phyloP scores from a whole-genome alignment of 2,797 vertebrate species.

The Pampus argenteus region DNA sequence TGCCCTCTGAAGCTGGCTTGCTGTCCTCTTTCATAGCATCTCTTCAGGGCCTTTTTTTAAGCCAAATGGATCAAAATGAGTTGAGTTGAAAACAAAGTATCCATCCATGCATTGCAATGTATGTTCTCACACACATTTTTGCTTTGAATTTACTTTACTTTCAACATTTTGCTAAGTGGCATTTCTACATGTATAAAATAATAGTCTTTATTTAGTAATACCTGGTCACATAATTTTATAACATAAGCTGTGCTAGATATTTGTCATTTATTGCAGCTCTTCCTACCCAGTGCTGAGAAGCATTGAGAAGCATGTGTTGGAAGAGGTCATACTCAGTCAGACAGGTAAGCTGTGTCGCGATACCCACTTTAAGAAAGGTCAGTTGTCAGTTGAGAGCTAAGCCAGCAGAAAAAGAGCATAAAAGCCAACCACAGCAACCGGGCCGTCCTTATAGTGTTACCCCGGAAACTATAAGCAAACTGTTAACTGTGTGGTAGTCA shows the following conservation, averaged over 20 bases:
- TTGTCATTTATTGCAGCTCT: neutral
- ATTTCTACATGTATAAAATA: neutral
- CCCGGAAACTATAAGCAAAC: no score
- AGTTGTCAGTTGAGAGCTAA: slow-evolving; percentile 24
- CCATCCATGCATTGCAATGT: neutral
- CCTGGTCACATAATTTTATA: slow-evolving; percentile 13
- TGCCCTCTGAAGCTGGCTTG: slow-evolving; percentile 47
- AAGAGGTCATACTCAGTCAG: slow-evolving; percentile 11
- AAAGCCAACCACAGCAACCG: slow-evolving; percentile 1
- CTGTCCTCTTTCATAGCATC: slow-evolving; percentile 28
- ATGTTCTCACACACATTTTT: neutral
- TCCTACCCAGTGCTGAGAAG: neutral
- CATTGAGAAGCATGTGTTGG: neutral
- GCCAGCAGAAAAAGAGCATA: neutral
- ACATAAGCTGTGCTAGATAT: neutral
- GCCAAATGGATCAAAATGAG: slow-evolving; percentile 49
- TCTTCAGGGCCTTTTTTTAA: slow-evolving; percentile 30
- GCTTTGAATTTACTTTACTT: neutral
- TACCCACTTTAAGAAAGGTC: slow-evolving; percentile 35
- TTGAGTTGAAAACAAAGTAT: slow-evolving; percentile 19
- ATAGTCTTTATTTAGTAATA: neutral
- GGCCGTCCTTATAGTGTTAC: neutral
- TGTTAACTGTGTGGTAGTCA: no score
- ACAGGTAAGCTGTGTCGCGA: slow-evolving; percentile 24
- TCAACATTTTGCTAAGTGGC: neutral